Evolutionary conservation across 2,888 invertebrate genomes (phyloP).

Genomic region (Hymenopus coronatus): DNA sequence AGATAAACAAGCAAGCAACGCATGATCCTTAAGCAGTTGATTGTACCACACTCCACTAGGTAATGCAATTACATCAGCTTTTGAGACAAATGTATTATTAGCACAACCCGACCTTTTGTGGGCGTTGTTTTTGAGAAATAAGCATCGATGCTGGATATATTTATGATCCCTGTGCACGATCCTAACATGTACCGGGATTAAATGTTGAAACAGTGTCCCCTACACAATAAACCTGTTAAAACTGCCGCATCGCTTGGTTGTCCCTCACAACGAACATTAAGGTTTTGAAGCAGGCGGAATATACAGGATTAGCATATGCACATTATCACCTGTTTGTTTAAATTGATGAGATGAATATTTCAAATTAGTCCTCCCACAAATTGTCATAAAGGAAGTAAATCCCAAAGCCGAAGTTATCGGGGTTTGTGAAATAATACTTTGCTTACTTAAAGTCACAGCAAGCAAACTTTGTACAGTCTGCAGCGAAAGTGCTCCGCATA

Average conservation of each 20-base stretch:
- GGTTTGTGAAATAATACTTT: too few relatives aligned
- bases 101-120: neutral
- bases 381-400: too few relatives aligned
- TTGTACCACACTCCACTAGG: neutral
- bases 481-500: too few relatives aligned
- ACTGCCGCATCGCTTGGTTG: neutral
- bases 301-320: too few relatives aligned
- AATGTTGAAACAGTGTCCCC: neutral
- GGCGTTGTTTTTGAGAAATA: neutral
- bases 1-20: too few relatives aligned
- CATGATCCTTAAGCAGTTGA: neutral
- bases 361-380: too few relatives aligned
- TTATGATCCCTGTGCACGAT: neutral
- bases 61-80: neutral
- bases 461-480: too few relatives aligned
- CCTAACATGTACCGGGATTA: neutral
- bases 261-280: neutral
- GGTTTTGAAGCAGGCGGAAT: neutral
- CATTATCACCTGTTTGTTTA: too few relatives aligned
- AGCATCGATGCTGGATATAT: neutral
- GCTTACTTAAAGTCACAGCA: too few relatives aligned
- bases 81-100: neutral
- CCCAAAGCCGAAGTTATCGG: too few relatives aligned
- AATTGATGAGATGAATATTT: too few relatives aligned
- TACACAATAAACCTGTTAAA: neutral